These are phyloP conservation scores for Ameiurus melas DNA, from an alignment of 2,113 vertebrate species.

Conservation along the genomic window DNA sequence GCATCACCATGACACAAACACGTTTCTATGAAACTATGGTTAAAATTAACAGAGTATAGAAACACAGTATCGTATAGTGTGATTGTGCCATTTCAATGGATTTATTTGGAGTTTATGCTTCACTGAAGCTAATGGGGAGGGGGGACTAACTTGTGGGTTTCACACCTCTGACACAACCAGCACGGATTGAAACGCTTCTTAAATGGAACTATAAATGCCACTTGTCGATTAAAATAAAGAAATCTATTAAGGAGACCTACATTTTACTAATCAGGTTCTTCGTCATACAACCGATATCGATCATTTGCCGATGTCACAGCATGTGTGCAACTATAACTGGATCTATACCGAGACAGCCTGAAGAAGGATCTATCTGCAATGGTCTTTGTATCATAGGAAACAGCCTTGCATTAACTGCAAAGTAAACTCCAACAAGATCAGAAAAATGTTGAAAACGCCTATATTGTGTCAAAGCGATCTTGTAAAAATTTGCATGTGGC, in stretches of 20 bases:
- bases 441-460: too few species aligned
- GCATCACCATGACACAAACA: constrained; percentile 5
- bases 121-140: background rate
- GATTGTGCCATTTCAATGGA: background rate
- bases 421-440: background rate
- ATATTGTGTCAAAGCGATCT: background rate
- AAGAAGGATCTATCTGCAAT: background rate
- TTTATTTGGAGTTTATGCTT: background rate
- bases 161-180: background rate
- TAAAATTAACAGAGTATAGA: background rate
- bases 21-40: background rate
- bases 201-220: background rate
- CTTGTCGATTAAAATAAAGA: background rate
- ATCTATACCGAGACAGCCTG: background rate
- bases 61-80: background rate
- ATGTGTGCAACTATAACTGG: background rate
- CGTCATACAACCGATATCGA: background rate
- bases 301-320: background rate
- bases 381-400: background rate
- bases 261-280: background rate
- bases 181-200: background rate
- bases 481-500: background rate
- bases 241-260: background rate
- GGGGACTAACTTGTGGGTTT: background rate
- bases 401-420: background rate